Evolutionary conservation across 2,888 invertebrate species (phyloP).

Genomic region (Lepas anatifera): DNA sequence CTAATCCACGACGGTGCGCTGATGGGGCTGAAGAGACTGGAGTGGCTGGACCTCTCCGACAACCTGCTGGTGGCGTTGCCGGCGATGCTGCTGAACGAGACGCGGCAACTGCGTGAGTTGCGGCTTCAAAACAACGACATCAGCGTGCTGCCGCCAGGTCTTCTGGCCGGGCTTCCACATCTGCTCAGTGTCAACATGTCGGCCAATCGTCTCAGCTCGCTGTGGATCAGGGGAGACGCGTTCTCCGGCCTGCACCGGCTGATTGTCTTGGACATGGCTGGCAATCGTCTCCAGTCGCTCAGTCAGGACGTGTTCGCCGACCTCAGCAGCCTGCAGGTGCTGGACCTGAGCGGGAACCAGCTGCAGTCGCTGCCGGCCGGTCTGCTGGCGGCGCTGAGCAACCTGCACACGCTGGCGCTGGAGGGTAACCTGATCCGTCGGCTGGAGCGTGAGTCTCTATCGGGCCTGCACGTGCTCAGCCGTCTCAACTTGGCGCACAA

Average conservation of each 20-base stretch:
- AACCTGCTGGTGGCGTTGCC: conserved; percentile 71
- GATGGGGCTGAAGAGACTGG: conserved; percentile 34
- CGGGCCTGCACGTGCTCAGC: conserved; percentile 75
- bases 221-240: conserved; percentile 68
- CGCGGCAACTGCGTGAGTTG: conserved; percentile 55
- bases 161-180: conserved; percentile 72
- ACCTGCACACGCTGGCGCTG: conserved; percentile 74
- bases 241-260: conserved; percentile 78
- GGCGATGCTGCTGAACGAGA: conserved; percentile 54
- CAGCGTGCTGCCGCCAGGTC: conserved; percentile 66
- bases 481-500: conserved; percentile 76
- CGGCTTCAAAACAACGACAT: conserved; percentile 85
- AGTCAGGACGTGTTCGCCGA: conserved; percentile 74
- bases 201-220: conserved; percentile 69
- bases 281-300: conserved; percentile 64
- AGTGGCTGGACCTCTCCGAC: conserved; percentile 71
- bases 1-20: neutral
- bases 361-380: conserved; percentile 72
- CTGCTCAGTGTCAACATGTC: conserved; percentile 70
- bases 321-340: conserved; percentile 68
- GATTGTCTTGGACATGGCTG: conserved; percentile 70
- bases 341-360: conserved; percentile 73
- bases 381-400: conserved; percentile 81
- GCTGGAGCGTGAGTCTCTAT: conserved; percentile 71
- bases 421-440: conserved; percentile 74